Evolutionary conservation across 2,888 invertebrate genomes (phyloP), one percentile per base, ranked within the genome.

Genomic region (Latrodectus hesperus): DNA sequence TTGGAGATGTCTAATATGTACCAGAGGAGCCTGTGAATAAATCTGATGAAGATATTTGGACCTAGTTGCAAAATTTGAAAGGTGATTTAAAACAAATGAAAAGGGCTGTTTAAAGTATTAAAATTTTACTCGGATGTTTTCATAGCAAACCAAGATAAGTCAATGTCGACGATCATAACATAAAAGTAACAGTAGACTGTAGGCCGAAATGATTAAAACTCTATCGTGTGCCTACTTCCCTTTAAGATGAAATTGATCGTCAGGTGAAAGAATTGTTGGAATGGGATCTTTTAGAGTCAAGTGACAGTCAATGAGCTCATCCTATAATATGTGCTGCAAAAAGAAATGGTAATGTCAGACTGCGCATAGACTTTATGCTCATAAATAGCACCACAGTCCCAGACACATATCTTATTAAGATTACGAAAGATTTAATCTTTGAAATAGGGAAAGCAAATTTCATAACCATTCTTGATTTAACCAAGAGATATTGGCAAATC

Each of bases 1-100:
- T 83, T 60, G 83, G 83, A 14, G 83, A 70, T 12, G 11, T 83
- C 1, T 17, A 17, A 38, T 60, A 70, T 60, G 68, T 55, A 17
- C 70, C 60, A 14, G n/a, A 22, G 5, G 22, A 53, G 3, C 0
- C 1, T 6, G 26, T 22, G 6, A 38, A 55, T 10, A 79, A 38
- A 26, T 22, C 22, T 16, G 1, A n/a, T 10, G 52, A 38, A n/a
- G 68, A 68, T 17, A 70, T 79, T 16, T n/a, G 38, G 26, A 26
- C 2, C 55, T 14, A 52, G 22, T 68, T 55, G 9, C 9, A 49
- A 11, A 1, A 51, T 8, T 17, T 16, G 11, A n/a, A 16, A 67
- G 12, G 38, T 26, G 77, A 60, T n/a, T 10, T 77, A n/a, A 67
- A 16, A 10, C 22, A 65, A 77, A 65, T 38, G 9, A 22, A 49